Percentiles rank a stretch among this genome's conserved stretches.
These are phyloP conservation scores for Pristiophorus japonicus DNA, from an alignment of 2,113 vertebrate species.

Conservation along the genomic window DNA sequence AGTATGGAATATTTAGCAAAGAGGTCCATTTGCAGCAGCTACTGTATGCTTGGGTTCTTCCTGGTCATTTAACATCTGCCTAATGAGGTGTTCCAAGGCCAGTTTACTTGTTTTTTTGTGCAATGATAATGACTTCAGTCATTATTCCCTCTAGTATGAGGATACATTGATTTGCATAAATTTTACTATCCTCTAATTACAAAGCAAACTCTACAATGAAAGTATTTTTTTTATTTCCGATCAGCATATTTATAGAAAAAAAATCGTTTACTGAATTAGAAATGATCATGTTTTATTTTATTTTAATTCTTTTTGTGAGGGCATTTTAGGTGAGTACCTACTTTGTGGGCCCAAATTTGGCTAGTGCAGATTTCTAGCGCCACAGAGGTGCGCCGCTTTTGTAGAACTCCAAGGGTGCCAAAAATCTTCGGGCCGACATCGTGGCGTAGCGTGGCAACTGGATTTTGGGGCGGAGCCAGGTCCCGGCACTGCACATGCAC, in stretches of 20 bases:
- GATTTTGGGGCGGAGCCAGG: too few relatives aligned
- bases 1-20: slow-evolving; percentile 61
- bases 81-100: slow-evolving; percentile 67
- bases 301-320: neutral
- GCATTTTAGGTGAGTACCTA: neutral
- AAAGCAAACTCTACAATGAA: neutral
- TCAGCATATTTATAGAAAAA: neutral
- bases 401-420: too few relatives aligned
- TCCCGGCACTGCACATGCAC: too few relatives aligned
- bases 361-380: too few relatives aligned
- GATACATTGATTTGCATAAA: neutral
- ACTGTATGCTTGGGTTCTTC: slow-evolving; percentile 59
- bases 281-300: neutral
- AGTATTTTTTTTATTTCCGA: neutral
- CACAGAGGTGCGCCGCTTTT: too few relatives aligned
- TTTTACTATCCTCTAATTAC: neutral
- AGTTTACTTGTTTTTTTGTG: slow-evolving; percentile 43
- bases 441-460: too few relatives aligned
- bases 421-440: too few relatives aligned
- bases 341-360: too few relatives aligned
- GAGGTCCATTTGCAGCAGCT: slow-evolving; percentile 60
- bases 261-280: neutral
- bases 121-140: slow-evolving; percentile 64
- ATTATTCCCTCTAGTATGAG: slow-evolving; percentile 37
- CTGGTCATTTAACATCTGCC: slow-evolving; percentile 77